Conservation (phyloP, 2,797 vertebrate species). For the Diplodus puntazzo region DNA sequence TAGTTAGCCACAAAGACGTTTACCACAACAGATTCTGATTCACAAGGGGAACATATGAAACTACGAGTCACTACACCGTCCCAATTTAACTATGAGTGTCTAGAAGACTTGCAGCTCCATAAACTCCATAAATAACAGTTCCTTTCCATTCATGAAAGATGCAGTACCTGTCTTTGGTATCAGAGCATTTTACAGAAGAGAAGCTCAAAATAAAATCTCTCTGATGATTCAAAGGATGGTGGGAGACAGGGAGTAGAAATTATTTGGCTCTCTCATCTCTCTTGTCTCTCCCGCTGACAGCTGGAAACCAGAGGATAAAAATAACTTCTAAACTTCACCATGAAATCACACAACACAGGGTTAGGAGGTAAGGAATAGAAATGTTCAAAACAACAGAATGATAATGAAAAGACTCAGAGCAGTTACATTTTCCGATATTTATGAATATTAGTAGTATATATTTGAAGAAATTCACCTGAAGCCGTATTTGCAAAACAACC, state of each 20-base stretch:
- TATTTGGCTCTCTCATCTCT: slow-evolving; percentile 33
- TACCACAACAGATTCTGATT: not conserved
- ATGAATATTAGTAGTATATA: too few species aligned
- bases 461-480: too few species aligned
- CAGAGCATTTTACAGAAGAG: slow-evolving; percentile 43
- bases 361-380: slow-evolving; percentile 11
- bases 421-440: not conserved
- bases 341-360: not conserved
- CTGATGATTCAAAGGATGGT: slow-evolving; percentile 34
- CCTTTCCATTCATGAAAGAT: slow-evolving; percentile 42
- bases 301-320: slow-evolving; percentile 39
- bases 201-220: slow-evolving; percentile 61
- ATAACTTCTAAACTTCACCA: slow-evolving; percentile 42
- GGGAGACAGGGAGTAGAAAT: slow-evolving; percentile 17
- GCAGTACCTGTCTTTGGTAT: slow-evolving; percentile 16
- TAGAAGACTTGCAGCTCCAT: not conserved
- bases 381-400: slow-evolving; percentile 16
- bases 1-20: not conserved
- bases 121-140: slow-evolving; percentile 2
- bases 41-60: accelerated
- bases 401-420: not conserved
- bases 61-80: not conserved
- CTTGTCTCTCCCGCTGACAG: slow-evolving; percentile 28
- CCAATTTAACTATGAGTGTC: slow-evolving; percentile 6
- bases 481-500: too few species aligned